These are phyloP conservation scores for Falco peregrinus DNA, from an alignment of 2,797 vertebrate species.

Conservation along the genomic window DNA sequence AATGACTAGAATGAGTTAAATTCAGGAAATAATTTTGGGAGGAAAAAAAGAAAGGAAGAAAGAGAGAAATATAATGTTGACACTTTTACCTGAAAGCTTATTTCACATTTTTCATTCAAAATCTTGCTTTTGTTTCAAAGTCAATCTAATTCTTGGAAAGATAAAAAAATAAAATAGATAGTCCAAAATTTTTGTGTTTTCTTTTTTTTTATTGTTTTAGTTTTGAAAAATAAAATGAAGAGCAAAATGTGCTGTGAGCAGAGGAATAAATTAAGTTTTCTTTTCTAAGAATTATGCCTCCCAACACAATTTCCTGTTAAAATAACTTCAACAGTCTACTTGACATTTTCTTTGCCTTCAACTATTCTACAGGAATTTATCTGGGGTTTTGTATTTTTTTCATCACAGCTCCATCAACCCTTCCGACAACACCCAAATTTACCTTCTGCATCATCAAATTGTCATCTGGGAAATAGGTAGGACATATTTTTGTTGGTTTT, in stretches of 20 bases:
- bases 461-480: background rate
- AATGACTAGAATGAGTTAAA: background rate
- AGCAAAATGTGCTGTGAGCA: background rate
- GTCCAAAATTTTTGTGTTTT: rapidly evolving
- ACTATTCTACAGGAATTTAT: background rate
- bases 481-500: background rate
- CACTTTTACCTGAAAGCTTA: background rate
- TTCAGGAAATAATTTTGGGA: background rate
- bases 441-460: background rate
- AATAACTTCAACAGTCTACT: background rate
- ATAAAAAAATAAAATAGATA: background rate
- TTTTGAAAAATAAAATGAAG: background rate
- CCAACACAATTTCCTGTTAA: background rate
- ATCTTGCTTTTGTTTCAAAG: background rate
- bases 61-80: background rate
- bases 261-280: background rate
- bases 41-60: background rate
- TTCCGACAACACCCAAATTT: background rate
- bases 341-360: background rate
- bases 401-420: background rate
- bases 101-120: background rate
- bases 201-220: background rate
- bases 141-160: background rate
- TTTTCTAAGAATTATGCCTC: background rate
- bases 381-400: background rate